Evolutionary conservation across 2,113 vertebrate genomes (phyloP), one percentile per base, ranked within the genome.

Genomic region (Osmerus eperlanus): DNA sequence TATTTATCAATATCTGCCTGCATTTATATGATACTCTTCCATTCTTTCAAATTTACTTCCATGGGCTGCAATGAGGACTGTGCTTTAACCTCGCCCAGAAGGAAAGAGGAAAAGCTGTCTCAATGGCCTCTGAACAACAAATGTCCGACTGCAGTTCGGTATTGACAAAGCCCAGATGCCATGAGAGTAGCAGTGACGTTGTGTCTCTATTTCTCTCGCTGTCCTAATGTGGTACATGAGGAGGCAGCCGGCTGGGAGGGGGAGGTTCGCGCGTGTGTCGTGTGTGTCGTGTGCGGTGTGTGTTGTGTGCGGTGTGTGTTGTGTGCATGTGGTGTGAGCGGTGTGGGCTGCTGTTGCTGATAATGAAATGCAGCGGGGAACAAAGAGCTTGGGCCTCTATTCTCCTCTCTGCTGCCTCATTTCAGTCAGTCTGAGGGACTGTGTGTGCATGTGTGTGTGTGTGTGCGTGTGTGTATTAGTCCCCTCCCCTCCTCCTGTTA

Each of bases 361-460:
- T 90, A 90, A 90, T 90, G 89, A 90, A 89, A 90, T 90, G 89
- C 89, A 90, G 89, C 87, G 84, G 86, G 88, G 87, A 90, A 90
- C 89, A 90, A 90, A 90, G 89, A 89, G 88, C 88, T 87, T 81
- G 88, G 89, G 89, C 88, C 88, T 85, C 89, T 86, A 87, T 90
- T 89, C 88, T 90, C 83, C 85, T 79, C 77, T 83, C 88, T 84
- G 89, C 87, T 84, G 89, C 89, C 87, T 90, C 88, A 88, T 89
- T 89, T 88, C 83, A 84, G 85, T 84, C 83, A 74, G 84, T 89
- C 87, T 69, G 4, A 3, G 52, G 25, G 66, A 25, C 16, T 32
- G 53, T 56, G 55, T 69, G 67, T 60, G 64, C 71, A 60, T 51
- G 16, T 63, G 23, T 67, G 74, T 47, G 54, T 78, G 77, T 79